A percentile compares a stretch with the other conserved stretches of the same genome.
Conservation (phyloP, 1,140 invertebrate genomes). For the Papilio helenus region DNA sequence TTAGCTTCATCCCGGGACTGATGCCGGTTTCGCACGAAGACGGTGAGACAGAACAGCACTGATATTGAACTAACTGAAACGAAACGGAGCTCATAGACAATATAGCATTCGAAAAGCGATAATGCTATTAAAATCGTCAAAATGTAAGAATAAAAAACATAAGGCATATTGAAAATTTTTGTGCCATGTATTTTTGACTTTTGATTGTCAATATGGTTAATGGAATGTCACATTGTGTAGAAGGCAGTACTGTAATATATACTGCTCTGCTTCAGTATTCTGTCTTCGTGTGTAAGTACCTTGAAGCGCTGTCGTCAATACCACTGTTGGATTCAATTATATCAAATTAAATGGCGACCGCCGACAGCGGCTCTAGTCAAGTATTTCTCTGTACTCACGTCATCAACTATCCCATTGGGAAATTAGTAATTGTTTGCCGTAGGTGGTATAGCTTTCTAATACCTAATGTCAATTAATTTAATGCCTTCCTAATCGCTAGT, state of each 20-base stretch:
- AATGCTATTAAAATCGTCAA: too few species aligned
- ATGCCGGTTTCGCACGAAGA: background rate
- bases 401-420: conserved; percentile 14
- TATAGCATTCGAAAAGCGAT: too few species aligned
- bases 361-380: background rate
- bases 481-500: background rate
- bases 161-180: too few species aligned
- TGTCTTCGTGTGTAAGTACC: background rate
- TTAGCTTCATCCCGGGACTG: background rate
- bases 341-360: conserved; percentile 23
- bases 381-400: background rate
- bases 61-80: too few species aligned
- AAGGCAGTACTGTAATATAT: background rate
- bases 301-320: background rate
- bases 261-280: background rate
- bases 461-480: background rate
- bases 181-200: too few species aligned
- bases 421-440: conserved; percentile 14
- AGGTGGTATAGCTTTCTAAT: background rate
- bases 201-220: too few species aligned
- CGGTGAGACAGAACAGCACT: background rate
- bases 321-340: conserved; percentile 10
- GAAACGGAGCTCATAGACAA: too few species aligned
- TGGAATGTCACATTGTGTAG: background rate
- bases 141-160: too few species aligned